Evolutionary conservation across 2,888 invertebrate species (phyloP).

Genomic region (Agonum fuliginosum): DNA sequence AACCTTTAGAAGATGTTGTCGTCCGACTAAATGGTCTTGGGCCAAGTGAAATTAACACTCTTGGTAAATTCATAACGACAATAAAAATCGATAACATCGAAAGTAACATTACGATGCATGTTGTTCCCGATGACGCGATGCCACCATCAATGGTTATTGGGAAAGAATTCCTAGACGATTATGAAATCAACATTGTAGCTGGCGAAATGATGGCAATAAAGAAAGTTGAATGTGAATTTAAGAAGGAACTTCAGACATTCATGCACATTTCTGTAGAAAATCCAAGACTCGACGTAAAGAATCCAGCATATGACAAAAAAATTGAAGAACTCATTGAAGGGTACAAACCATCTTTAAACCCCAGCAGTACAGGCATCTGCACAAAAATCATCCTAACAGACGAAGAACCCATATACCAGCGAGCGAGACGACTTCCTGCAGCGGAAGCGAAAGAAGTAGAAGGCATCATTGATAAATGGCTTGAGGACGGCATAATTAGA

Average conservation of each 20-base stretch:
- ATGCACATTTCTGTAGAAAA: neutral
- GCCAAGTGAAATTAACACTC: slow-evolving; percentile 20
- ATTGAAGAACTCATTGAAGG: neutral
- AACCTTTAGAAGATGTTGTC: slow-evolving; percentile 13
- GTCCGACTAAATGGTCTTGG: slow-evolving; percentile 50
- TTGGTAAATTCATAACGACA: slow-evolving; percentile 40
- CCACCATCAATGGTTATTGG: slow-evolving; percentile 46
- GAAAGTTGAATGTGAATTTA: neutral
- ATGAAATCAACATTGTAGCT: neutral
- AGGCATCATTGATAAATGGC: slow-evolving; percentile 9
- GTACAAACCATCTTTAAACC: neutral
- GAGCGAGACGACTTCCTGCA: neutral
- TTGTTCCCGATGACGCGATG: slow-evolving; percentile 49
- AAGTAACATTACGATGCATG: slow-evolving; percentile 38
- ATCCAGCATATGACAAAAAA: neutral
- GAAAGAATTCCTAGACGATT: slow-evolving; percentile 28
- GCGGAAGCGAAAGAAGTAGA: slow-evolving; percentile 12
- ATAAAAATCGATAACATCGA: slow-evolving; percentile 7
- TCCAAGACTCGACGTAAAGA: neutral
- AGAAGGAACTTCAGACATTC: neutral
- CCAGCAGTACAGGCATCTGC: neutral
- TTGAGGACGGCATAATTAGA: slow-evolving; percentile 31
- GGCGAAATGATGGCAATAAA: neutral
- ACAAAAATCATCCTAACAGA: slow-evolving; percentile 25
- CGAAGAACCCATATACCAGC: slow-evolving; percentile 26